Evolutionary conservation across 1,140 invertebrate species (phyloP).

Genomic region (Halyomorpha halys): DNA sequence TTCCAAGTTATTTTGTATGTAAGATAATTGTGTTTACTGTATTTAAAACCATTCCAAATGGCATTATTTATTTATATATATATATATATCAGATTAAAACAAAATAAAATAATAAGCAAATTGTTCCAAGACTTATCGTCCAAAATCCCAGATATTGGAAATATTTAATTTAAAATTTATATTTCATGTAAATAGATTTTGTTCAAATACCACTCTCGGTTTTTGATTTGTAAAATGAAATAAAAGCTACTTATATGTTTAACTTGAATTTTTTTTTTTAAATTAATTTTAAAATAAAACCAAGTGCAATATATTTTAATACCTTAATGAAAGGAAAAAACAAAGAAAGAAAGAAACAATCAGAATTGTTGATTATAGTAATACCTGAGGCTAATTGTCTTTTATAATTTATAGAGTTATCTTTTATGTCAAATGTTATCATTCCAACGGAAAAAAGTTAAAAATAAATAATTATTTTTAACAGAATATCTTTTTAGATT

Average conservation of each 20-base stretch:
- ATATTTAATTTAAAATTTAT: conserved; percentile 18
- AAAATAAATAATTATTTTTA: too few species aligned
- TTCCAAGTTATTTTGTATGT: background rate
- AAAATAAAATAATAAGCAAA: conserved; percentile 12
- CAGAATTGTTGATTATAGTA: too few species aligned
- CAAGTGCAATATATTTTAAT: too few species aligned
- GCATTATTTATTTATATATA: conserved; percentile 6
- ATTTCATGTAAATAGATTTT: conserved; percentile 24
- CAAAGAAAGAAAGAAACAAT: too few species aligned
- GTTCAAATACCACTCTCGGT: conserved; percentile 24
- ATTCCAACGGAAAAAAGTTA: too few species aligned
- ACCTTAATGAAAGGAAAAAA: too few species aligned
- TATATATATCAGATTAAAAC: conserved; percentile 14
- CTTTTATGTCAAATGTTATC: too few species aligned
- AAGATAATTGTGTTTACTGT: conserved; percentile 8
- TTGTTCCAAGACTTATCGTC: conserved; percentile 25
- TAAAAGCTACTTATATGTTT: conserved; percentile 29
- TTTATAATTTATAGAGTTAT: background rate
- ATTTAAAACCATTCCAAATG: conserved; percentile 18
- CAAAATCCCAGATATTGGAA: conserved; percentile 18
- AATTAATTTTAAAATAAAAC: too few species aligned
- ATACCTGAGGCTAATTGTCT: too few species aligned
- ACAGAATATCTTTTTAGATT: too few species aligned
- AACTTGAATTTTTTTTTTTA: conserved; percentile 18
- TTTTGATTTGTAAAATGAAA: conserved; percentile 28